A percentile compares a stretch with the other conserved stretches of the same genome.
Conservation (phyloP, 2,797 vertebrate genomes). For the Semaprochilodus insignis region DNA sequence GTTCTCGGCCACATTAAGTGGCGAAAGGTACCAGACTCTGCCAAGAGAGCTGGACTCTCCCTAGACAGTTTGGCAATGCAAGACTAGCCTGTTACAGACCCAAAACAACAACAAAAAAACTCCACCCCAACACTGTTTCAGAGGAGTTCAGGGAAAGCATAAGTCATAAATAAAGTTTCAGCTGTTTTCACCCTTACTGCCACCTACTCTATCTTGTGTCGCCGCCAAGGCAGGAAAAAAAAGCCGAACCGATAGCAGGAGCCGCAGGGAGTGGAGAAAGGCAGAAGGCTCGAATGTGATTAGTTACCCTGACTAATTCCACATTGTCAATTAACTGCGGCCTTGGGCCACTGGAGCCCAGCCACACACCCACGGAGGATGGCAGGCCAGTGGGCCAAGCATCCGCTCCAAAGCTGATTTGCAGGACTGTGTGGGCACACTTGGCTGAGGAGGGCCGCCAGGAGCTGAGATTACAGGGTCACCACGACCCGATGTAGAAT, state of each 20-base stretch:
- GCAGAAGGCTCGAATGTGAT: constrained; percentile 50
- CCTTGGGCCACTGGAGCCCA: constrained; percentile 35
- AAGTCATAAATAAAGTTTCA: constrained; percentile 8
- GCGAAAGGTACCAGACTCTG: no score
- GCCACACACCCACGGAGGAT: background rate
- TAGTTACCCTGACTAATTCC: constrained; percentile 59
- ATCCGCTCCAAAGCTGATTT: constrained; percentile 37
- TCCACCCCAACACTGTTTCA: background rate
- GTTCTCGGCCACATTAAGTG: no score
- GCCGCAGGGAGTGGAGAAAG: constrained; percentile 36
- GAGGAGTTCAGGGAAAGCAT: background rate
- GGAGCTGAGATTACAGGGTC: constrained; percentile 16
- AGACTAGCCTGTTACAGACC: background rate
- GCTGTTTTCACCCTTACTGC: constrained; percentile 1
- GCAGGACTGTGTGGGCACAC: constrained; percentile 7
- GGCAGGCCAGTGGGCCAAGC: constrained; percentile 22
- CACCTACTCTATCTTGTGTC: constrained; percentile 18
- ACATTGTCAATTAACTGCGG: constrained; percentile 53
- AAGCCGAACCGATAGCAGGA: constrained; percentile 40
- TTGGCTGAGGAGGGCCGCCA: background rate
- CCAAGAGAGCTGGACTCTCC: no score
- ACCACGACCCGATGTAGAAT: background rate
- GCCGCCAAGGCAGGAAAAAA: background rate
- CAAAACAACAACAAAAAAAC: background rate
- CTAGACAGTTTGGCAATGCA: no score